Conservation (phyloP, 1,140 invertebrate species). For the Drosophila suzukii region DNA sequence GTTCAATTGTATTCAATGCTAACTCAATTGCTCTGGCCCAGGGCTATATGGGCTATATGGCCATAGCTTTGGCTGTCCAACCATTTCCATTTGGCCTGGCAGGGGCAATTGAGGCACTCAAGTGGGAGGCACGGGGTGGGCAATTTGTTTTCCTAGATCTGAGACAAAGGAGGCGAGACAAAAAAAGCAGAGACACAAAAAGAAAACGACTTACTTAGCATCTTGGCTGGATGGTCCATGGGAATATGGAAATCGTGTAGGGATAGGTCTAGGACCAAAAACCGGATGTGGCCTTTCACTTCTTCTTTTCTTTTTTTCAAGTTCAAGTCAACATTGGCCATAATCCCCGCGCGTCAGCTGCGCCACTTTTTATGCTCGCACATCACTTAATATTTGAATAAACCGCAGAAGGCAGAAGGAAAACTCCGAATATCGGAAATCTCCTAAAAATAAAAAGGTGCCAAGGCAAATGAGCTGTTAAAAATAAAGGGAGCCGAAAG, state of each 20-base stretch:
- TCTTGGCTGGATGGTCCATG: conserved; percentile 29
- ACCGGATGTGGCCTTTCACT: conserved; percentile 69
- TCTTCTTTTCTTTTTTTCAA: conserved; percentile 57
- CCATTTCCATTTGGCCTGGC: conserved; percentile 38
- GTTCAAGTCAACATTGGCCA: conserved; percentile 79
- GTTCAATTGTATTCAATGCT: conserved; percentile 81
- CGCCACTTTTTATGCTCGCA: conserved; percentile 52
- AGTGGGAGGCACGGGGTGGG: conserved; percentile 11
- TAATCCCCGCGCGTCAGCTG: conserved; percentile 75
- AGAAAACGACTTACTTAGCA: conserved; percentile 64
- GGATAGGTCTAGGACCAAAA: conserved; percentile 53
- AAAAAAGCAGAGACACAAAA: conserved; percentile 13
- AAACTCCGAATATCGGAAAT: conserved; percentile 19
- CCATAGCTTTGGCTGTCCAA: conserved; percentile 48
- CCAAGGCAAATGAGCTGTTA: conserved; percentile 73
- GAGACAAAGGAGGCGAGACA: conserved; percentile 23
- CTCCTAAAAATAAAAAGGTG: conserved; percentile 60
- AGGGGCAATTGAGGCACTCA: conserved; percentile 56
- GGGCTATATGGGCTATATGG: conserved; percentile 40
- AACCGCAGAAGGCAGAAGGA: conserved; percentile 48
- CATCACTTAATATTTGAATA: conserved; percentile 48
- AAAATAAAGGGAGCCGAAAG: conserved; percentile 42
- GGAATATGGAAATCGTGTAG: conserved; percentile 37
- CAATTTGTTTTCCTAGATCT: conserved; percentile 51
- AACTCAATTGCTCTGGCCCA: conserved; percentile 75